phyloP scores from a whole-genome alignment of 2,113 vertebrate species.

The Halcyon malimbica region DNA sequence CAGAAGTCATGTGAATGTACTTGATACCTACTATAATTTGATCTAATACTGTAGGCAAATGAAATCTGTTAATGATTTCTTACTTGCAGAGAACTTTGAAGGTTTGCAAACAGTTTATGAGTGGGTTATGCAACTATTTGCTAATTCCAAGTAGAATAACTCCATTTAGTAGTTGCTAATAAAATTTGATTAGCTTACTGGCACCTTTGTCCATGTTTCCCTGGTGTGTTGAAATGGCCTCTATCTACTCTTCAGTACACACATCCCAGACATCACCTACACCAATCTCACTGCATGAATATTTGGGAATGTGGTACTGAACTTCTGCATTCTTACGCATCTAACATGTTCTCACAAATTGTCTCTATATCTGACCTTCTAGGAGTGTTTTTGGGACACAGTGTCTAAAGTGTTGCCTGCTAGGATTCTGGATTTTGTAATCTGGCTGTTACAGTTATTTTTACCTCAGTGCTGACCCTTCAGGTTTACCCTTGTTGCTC shows the following conservation, averaged over 20 bases:
- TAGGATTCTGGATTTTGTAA: background rate
- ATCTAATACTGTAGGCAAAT: background rate
- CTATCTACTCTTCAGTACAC: background rate
- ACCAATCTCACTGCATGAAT: background rate
- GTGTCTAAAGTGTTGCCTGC: background rate
- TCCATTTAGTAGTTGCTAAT: background rate
- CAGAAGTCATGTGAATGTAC: background rate
- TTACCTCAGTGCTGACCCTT: rapidly evolving
- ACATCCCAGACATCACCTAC: background rate
- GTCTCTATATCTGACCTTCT: background rate
- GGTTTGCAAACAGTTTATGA: background rate
- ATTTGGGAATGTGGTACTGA: background rate
- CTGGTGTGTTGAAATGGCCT: background rate
- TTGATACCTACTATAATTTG: background rate
- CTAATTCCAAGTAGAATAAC: background rate
- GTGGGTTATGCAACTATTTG: background rate
- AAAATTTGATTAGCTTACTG: background rate
- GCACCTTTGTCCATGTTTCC: background rate
- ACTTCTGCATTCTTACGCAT: background rate
- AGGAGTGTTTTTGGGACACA: background rate
- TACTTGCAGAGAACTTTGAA: background rate
- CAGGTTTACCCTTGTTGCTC: background rate
- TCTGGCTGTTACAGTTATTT: background rate
- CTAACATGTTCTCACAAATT: background rate
- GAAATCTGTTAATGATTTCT: constrained; percentile 13